A percentile compares a stretch with the other conserved stretches of the same genome.
Conservation (phyloP, 2,888 invertebrate species). For the Melanchra persicariae region DNA sequence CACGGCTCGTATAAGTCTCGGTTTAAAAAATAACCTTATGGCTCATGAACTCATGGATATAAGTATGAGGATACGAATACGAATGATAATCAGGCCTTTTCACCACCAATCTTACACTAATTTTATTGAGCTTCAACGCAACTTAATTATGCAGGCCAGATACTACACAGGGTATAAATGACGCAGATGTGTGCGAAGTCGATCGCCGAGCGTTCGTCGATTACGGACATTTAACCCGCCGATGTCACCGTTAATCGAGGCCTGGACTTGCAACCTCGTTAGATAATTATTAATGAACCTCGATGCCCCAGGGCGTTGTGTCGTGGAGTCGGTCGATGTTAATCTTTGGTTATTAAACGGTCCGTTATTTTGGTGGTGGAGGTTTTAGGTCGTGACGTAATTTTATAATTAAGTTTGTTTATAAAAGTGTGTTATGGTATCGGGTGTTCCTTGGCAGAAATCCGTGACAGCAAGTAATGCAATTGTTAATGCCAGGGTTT, state of each 20-base stretch:
- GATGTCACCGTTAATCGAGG: slow-evolving; percentile 63
- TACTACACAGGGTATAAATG: slow-evolving; percentile 51
- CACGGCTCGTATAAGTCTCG: too few relatives aligned
- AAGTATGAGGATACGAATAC: too few relatives aligned
- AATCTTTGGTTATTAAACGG: slow-evolving; percentile 46
- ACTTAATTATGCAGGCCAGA: slow-evolving; percentile 44
- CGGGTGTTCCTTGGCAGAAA: background rate
- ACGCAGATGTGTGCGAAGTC: slow-evolving; percentile 40
- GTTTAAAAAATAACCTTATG: too few relatives aligned
- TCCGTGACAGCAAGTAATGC: background rate
- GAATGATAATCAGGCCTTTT: background rate
- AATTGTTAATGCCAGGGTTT: background rate
- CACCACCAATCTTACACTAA: slow-evolving; percentile 1
- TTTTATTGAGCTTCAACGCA: slow-evolving; percentile 21
- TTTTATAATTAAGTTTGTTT: slow-evolving; percentile 1
- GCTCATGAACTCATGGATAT: background rate
- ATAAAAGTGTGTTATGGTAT: background rate
- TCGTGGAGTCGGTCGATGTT: slow-evolving; percentile 35
- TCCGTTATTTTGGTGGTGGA: slow-evolving; percentile 13
- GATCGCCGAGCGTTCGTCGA: slow-evolving; percentile 39
- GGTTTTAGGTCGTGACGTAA: background rate
- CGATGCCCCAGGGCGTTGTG: slow-evolving; percentile 46
- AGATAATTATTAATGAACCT: slow-evolving; percentile 65
- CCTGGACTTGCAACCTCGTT: slow-evolving; percentile 56
- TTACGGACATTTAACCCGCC: slow-evolving; percentile 57